A percentile compares a stretch with the other conserved stretches of the same genome.
Conservation (phyloP, 2,888 invertebrate species). For the Elysia crispata region DNA sequence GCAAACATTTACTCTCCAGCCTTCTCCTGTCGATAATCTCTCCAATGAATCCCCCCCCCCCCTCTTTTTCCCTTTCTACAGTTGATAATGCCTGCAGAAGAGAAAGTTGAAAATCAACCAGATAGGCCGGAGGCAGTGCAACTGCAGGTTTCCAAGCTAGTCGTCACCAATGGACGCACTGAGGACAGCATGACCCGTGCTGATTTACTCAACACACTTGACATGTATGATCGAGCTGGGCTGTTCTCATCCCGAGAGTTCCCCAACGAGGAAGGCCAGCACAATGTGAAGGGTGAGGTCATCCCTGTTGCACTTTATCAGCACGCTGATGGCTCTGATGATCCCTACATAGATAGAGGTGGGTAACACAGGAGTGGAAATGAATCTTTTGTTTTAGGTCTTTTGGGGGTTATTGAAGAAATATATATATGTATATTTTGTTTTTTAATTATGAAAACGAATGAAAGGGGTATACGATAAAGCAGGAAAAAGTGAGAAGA, state of each 20-base stretch:
- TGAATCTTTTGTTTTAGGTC: no score
- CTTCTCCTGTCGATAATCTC: conserved; percentile 85
- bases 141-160: conserved; percentile 87
- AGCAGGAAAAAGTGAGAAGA: no score
- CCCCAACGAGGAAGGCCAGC: conserved; percentile 59
- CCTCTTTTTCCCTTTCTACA: conserved; percentile 73
- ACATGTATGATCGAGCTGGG: conserved; percentile 86
- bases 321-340: conserved; percentile 63
- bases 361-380: conserved; percentile 22
- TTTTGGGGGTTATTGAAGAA: no score
- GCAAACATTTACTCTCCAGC: no score
- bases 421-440: no score
- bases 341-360: conserved; percentile 67
- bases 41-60: conserved; percentile 77
- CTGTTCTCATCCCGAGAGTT: conserved; percentile 80
- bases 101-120: conserved; percentile 85
- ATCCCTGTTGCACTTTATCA: conserved; percentile 62
- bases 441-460: no score
- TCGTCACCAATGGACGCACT: conserved; percentile 84
- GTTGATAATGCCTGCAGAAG: conserved; percentile 87
- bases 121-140: conserved; percentile 91
- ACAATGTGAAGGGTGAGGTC: not conserved
- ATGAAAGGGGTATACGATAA: no score
- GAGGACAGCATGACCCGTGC: conserved; percentile 81
- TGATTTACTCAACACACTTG: conserved; percentile 88